Base-by-base conservation (phyloP, 2,113 vertebrate species). In the Carassius gibelio region DNA sequence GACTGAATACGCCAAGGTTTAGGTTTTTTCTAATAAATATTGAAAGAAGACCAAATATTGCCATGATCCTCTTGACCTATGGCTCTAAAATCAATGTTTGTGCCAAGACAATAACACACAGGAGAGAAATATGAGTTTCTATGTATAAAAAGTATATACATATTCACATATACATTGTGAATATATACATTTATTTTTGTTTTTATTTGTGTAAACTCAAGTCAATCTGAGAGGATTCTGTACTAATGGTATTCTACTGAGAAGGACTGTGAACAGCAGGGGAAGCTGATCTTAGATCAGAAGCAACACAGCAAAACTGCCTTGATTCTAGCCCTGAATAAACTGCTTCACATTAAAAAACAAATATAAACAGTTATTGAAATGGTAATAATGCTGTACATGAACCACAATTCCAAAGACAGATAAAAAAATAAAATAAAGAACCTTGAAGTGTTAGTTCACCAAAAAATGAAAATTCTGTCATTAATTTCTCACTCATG, bases 271-370 rank as follows among this genome's bases (percentile, higher is more conserved):
- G 5, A 75, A 75, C 71, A 75, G n/a, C 71, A 74, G 42, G 71
- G 71, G 42, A 42, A 26, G 71, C 71, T 48, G 71, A 75, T 75
- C 42, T 15, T 75, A 26, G 71, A 75, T 75, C 71, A 45, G 71
- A 3, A 48, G 42, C 71, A 45, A 64, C 23, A 11, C 7, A 13
- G 5, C 13, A 52, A 74, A 74, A 48, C 11, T 48, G n/a, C 38
- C 2, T 45, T 74, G 21, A 45, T 7, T 48, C 21, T 45, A 74
- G 36, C 11, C 42, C 36, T 42, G 68, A 71, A 71, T 71, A 42
- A 48, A 74, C 71, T 3, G 2, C 21, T 48, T 75, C 3, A 10
- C 50, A 59, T 68, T 74, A 74, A 38, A 57, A 68, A 74, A 57
- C n/a, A 52, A 50, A 50, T 62, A 48, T 26, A 19, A 75, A 83